Evolutionary conservation across 2,888 invertebrate species (phyloP).

Genomic region (Brachyopa scutellaris): DNA sequence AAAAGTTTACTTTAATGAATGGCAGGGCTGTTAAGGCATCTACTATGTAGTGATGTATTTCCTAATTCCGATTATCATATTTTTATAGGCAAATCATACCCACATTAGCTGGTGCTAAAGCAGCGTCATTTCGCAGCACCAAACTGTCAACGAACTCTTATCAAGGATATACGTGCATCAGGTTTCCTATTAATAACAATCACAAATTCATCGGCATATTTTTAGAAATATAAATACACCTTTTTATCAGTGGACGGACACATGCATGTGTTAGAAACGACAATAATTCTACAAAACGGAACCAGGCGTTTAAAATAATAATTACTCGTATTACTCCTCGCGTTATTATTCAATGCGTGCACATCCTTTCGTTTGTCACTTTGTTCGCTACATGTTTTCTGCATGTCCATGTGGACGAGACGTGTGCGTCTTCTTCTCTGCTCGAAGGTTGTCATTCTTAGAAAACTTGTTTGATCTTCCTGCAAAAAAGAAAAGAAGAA

Average conservation of each 20-base stretch:
- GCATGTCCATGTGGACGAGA: slow-evolving; percentile 41
- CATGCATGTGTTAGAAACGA: slow-evolving; percentile 31
- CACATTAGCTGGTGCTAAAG: no score
- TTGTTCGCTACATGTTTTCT: slow-evolving; percentile 31
- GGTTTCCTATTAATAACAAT: slow-evolving; percentile 4
- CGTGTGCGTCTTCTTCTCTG: not conserved
- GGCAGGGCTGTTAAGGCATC: no score
- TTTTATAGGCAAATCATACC: no score
- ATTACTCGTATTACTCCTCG: slow-evolving; percentile 53
- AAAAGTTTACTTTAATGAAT: no score
- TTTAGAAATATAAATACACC: slow-evolving; percentile 32
- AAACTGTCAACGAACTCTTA: slow-evolving; percentile 11
- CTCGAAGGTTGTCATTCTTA: slow-evolving; percentile 39
- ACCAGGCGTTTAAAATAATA: slow-evolving; percentile 59
- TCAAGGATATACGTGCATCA: slow-evolving; percentile 27
- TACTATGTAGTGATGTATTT: no score
- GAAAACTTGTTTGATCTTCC: slow-evolving; percentile 54
- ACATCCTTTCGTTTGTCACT: slow-evolving; percentile 35
- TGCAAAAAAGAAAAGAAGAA: slow-evolving; percentile 32
- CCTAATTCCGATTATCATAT: no score
- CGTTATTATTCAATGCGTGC: slow-evolving; percentile 62
- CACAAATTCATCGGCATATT: slow-evolving; percentile 17
- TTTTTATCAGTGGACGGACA: slow-evolving; percentile 21
- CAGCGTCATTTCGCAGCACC: no score
- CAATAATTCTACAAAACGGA: slow-evolving; percentile 51